Conservation (phyloP, 2,888 invertebrate species). For the Adela reaumurella region DNA sequence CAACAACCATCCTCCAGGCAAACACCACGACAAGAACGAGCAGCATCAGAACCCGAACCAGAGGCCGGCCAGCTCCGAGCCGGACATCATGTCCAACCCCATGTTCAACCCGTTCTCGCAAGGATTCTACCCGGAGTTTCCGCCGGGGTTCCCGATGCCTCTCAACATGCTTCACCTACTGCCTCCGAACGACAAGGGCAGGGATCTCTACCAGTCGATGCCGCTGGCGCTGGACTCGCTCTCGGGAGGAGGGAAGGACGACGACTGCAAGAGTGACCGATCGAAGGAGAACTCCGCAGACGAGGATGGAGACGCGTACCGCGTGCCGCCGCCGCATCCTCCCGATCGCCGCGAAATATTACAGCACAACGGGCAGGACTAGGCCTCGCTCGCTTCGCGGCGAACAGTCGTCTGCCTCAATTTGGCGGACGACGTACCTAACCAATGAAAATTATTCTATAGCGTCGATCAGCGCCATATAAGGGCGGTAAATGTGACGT, state of each 20-base stretch:
- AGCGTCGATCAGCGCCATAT: background rate
- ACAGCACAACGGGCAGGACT: constrained; percentile 81
- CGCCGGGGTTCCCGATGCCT: constrained; percentile 76
- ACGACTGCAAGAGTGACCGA: constrained; percentile 63
- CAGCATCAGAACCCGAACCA: constrained; percentile 41
- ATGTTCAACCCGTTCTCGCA: constrained; percentile 76
- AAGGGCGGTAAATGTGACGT: background rate
- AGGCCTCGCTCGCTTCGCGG: constrained; percentile 20
- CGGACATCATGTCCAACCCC: constrained; percentile 61
- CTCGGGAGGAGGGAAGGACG: constrained; percentile 52
- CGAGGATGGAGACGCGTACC: constrained; percentile 49
- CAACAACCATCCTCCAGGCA: constrained; percentile 49
- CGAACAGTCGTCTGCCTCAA: background rate
- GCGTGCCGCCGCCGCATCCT: constrained; percentile 48
- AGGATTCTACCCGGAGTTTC: constrained; percentile 81
- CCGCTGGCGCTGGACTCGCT: constrained; percentile 56
- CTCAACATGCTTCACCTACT: constrained; percentile 81
- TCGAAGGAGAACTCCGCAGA: constrained; percentile 62
- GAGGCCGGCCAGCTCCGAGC: constrained; percentile 65
- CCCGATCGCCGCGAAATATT: constrained; percentile 62
- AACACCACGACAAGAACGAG: constrained; percentile 57
- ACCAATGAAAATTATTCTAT: background rate
- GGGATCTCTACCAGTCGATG: constrained; percentile 59
- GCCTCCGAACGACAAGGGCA: constrained; percentile 73
- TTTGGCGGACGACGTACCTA: background rate